Percentiles rank a stretch among this genome's conserved stretches.
Evolutionary conservation across 1,140 invertebrate species (phyloP).

Genomic region (Doryteuthis pealeii): DNA sequence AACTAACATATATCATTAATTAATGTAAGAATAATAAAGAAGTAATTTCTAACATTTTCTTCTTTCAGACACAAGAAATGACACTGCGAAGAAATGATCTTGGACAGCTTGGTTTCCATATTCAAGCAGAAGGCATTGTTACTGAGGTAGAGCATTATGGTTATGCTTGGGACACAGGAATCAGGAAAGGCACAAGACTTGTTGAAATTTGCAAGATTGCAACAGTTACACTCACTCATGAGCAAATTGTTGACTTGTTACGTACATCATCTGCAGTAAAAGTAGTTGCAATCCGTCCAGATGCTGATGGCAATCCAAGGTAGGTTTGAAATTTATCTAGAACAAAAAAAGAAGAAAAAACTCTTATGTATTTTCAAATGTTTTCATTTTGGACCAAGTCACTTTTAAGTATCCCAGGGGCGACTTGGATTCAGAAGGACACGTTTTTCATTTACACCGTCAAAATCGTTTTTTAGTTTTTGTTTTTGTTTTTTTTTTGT

Average conservation of each 20-base stretch:
- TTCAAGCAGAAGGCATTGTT: constrained; percentile 92
- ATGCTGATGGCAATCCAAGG: constrained; percentile 70
- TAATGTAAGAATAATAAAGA: too few species aligned
- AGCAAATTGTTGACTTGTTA: constrained; percentile 90
- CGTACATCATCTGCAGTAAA: constrained; percentile 86
- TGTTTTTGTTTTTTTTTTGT: too few species aligned
- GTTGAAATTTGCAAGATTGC: constrained; percentile 81
- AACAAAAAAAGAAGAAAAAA: background rate
- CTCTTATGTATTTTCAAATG: background rate
- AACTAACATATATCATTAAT: too few species aligned
- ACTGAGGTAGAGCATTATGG: constrained; percentile 89
- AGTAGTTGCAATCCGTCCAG: constrained; percentile 79
- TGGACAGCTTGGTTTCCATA: constrained; percentile 91
- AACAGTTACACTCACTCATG: constrained; percentile 85
- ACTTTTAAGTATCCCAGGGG: too few species aligned
- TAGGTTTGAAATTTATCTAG: too few species aligned
- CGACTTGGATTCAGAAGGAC: too few species aligned
- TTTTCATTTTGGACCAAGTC: background rate
- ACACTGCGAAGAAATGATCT: constrained; percentile 76
- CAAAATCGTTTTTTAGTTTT: too few species aligned
- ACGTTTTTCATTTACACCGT: too few species aligned
- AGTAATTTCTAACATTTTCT: background rate
- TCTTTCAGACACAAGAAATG: constrained; percentile 68
- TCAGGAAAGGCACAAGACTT: constrained; percentile 83
- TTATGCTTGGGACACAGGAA: constrained; percentile 84